phyloP scores from a whole-genome alignment of 92 coral and sea anemone genomes.

The Umimayanthus kanabou region DNA sequence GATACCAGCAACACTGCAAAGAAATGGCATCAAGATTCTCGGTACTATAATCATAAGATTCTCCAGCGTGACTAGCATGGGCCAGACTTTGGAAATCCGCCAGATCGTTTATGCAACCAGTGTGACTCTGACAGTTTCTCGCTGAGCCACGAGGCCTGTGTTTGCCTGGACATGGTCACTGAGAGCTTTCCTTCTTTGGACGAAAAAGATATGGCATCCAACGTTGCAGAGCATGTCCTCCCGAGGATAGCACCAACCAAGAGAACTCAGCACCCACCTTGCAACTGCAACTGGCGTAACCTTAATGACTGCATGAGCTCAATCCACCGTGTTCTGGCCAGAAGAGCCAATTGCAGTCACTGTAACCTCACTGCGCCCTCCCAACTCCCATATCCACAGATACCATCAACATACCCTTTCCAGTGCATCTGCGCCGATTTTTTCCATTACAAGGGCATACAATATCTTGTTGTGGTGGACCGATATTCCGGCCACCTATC shows the following conservation, averaged over 20 bases:
- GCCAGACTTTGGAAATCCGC: background rate
- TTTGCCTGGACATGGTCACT: constrained; percentile 47
- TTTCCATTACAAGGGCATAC: constrained; percentile 64
- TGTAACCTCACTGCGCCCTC: no score
- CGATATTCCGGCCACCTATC: constrained; percentile 54
- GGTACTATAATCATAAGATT: background rate
- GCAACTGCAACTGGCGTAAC: background rate
- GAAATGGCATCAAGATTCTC: constrained; percentile 26
- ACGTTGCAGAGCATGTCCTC: no score
- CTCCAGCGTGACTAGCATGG: background rate
- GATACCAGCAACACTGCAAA: constrained; percentile 29
- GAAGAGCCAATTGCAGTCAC: no score
- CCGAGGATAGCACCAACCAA: background rate
- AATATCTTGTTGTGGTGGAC: constrained; percentile 70
- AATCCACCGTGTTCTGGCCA: no score
- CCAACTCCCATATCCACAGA: constrained; percentile 51
- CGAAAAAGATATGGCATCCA: background rate
- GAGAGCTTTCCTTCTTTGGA: constrained; percentile 51
- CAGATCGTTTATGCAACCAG: constrained; percentile 29
- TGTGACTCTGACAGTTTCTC: constrained; percentile 52
- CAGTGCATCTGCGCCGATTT: constrained; percentile 65
- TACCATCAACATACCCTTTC: constrained; percentile 61
- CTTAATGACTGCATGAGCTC: no score
- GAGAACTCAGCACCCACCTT: background rate
- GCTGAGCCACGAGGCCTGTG: constrained; percentile 63